These are phyloP conservation scores for Panzeria rudis DNA, from an alignment of 2,888 invertebrate species.

Conservation along the genomic window DNA sequence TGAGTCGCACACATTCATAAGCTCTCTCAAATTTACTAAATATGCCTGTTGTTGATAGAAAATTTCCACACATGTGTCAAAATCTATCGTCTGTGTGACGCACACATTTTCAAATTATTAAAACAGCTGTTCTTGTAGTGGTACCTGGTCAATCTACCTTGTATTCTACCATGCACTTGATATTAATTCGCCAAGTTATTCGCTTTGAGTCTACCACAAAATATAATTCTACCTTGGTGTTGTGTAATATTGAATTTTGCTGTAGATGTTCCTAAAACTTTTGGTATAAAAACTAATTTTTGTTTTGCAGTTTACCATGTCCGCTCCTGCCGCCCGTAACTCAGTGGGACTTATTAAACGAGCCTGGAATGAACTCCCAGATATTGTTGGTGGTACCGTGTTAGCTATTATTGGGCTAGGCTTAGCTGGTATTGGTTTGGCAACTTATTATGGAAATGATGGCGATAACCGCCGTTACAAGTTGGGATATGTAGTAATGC, in stretches of 20 bases:
- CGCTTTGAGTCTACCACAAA: no score
- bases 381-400: conserved; percentile 86
- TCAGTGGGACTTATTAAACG: conserved; percentile 79
- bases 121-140: no score
- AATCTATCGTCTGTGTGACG: no score
- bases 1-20: no score
- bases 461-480: conserved; percentile 89
- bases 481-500: conserved; percentile 86
- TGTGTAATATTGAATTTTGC: conserved; percentile 44
- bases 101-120: no score
- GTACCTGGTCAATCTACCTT: no score
- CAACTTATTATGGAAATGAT: conserved; percentile 85
- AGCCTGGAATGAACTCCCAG: conserved; percentile 89
- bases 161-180: no score
- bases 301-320: conserved; percentile 75
- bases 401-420: conserved; percentile 86
- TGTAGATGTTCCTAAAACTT: background rate
- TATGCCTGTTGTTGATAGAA: no score
- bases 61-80: no score
- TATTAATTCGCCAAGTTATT: no score
- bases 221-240: no score
- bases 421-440: conserved; percentile 84
- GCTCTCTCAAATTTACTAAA: no score
- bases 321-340: conserved; percentile 79
- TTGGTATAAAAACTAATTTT: background rate